Evolutionary conservation across 2,797 vertebrate species (phyloP), one percentile per base, ranked within the genome.

Genomic region (Liparis tanakae): DNA sequence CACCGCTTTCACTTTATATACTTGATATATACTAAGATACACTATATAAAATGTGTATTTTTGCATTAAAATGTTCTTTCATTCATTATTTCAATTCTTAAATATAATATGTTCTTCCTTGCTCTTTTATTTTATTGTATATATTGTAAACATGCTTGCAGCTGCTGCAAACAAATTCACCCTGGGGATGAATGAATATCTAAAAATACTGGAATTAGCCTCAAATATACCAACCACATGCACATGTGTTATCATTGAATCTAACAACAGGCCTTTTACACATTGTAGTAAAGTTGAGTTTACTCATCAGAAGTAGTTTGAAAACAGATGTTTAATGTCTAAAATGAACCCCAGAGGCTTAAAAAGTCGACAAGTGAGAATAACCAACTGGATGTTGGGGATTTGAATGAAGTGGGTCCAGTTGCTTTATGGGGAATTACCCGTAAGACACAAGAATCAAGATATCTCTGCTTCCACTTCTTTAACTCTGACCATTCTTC

Each of bases 191-290:
- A 30, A 30, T 30, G 4, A 30, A 30, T 30, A 30, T 30, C 54
- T 58, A 50, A 53, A 39, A 59, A 44, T 53, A 37, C n/a, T 54
- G 3, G 6, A 18, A 46, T 59, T 20, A 17, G 15, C 7, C 36
- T 57, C 65, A 59, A 64, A 51, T 58, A 57, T 44, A 59, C 33
- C 6, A 14, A 64, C 15, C 53, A 64, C 25, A 30, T 20, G 0
- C 1, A 53, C 0, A 64, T 51, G 7, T 55, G 2, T 7, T 53
- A 5, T 54, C 20, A 1, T 37, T 12, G 10, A 39, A 22, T 41
- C 25, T 8, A 39, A 30, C 10, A 4, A 7, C 50, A 13, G 1
- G 14, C 7, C 5, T 20, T 20, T 51, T 51, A 51, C n/a, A 51
- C 48, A 20, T 51, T 30, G 25, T 30, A 30, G 25, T 30, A 5